phyloP scores from a whole-genome alignment of 2,113 vertebrate species.

The Pseudolaguvia tuberculata region DNA sequence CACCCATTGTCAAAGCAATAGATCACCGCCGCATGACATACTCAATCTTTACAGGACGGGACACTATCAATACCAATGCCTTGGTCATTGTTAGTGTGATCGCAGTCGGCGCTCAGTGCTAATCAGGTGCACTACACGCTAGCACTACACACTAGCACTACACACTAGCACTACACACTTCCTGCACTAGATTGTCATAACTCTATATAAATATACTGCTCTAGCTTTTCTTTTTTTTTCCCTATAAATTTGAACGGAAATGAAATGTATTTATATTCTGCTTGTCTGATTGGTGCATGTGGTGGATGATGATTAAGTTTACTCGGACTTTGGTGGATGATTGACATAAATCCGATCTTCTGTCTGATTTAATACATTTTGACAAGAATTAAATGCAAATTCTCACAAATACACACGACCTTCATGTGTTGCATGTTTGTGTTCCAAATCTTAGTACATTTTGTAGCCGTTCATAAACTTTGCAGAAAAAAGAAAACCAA shows the following conservation, averaged over 20 bases:
- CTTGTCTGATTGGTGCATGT: constrained; percentile 77
- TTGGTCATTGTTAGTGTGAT: not conserved
- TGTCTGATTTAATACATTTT: constrained; percentile 55
- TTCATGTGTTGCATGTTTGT: constrained; percentile 53
- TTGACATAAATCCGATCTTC: constrained; percentile 64
- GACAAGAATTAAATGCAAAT: constrained; percentile 57
- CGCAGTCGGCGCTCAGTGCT: constrained; percentile 75
- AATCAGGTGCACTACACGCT: too few relatives aligned
- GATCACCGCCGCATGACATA: not conserved
- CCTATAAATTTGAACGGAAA: constrained; percentile 60
- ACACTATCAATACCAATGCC: not conserved
- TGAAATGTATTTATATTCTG: constrained; percentile 68
- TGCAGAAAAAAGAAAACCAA: not conserved
- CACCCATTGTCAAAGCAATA: not conserved
- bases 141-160: too few relatives aligned
- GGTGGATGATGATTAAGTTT: constrained; percentile 78
- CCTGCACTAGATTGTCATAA: constrained; percentile 84
- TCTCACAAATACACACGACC: constrained; percentile 48
- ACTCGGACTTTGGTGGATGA: constrained; percentile 44
- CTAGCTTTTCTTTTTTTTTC: constrained; percentile 54
- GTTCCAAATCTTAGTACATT: constrained; percentile 6
- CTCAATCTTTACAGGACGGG: too few relatives aligned
- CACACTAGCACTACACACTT: not conserved
- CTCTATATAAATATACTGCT: constrained; percentile 76
- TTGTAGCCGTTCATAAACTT: not conserved